Percentiles rank a stretch among this genome's conserved stretches.
phyloP scores from a whole-genome alignment of 1,140 invertebrate genomes.

The Eubasilissa regina region DNA sequence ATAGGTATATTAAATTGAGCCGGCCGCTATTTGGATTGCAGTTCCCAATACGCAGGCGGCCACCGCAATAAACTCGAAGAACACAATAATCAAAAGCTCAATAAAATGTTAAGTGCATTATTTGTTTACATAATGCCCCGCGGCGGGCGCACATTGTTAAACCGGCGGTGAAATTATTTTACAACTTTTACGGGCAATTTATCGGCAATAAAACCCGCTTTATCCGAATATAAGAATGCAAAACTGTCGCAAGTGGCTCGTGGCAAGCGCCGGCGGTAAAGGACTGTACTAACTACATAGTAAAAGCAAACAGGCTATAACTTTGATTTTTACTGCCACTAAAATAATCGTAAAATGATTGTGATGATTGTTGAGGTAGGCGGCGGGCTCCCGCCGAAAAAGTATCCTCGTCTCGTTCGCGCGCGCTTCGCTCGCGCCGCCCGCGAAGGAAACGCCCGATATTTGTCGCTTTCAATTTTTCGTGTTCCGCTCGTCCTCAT shows the following conservation, averaged over 20 bases:
- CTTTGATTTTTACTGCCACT: constrained; percentile 60
- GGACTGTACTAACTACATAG: constrained; percentile 47
- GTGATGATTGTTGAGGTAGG: constrained; percentile 59
- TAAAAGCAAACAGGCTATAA: constrained; percentile 54
- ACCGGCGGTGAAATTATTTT: constrained; percentile 45
- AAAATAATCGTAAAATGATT: constrained; percentile 62
- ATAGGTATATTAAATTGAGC: no score
- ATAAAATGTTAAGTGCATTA: constrained; percentile 40
- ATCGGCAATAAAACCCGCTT: constrained; percentile 56
- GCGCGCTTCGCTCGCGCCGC: not conserved
- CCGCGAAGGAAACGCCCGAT: constrained; percentile 24
- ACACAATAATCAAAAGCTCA: constrained; percentile 37
- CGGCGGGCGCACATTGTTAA: constrained; percentile 35
- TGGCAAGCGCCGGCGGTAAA: constrained; percentile 37
- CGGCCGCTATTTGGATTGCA: not conserved
- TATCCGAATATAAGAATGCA: constrained; percentile 58
- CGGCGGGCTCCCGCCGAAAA: constrained; percentile 15
- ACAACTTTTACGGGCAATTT: constrained; percentile 58
- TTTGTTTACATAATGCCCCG: constrained; percentile 26
- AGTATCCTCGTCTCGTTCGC: constrained; percentile 23
- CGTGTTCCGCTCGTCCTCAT: constrained; percentile 36
- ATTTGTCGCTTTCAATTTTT: constrained; percentile 41
- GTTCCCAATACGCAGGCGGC: constrained; percentile 1
- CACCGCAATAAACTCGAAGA: constrained; percentile 13
- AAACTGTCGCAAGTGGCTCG: constrained; percentile 50